Conservation (phyloP, 2,797 vertebrate genomes). For the Alfaro cultratus region DNA sequence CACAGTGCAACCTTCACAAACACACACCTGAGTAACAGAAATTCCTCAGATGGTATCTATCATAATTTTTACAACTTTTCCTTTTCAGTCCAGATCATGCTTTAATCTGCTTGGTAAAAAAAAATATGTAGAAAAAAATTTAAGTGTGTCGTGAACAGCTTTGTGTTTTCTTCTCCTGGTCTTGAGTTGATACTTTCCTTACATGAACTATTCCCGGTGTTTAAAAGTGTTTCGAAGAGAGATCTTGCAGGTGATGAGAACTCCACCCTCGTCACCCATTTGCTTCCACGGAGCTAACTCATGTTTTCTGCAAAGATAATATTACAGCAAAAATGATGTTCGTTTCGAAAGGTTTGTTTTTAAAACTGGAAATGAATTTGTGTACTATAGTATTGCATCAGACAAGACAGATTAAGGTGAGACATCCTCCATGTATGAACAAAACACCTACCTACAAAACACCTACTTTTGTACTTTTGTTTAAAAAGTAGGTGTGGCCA, state of each 20-base stretch:
- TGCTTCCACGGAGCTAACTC: not conserved
- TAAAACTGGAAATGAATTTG: not conserved
- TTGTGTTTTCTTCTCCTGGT: no score
- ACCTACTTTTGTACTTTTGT: no score
- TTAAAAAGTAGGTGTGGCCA: not conserved
- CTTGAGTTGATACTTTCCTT: not conserved
- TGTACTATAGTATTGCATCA: not conserved
- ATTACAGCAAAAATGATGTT: not conserved
- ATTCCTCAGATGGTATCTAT: constrained; percentile 17
- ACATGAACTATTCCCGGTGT: not conserved
- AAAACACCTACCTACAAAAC: no score
- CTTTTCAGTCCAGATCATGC: not conserved
- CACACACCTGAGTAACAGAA: constrained; percentile 41
- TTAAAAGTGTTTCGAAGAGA: not conserved
- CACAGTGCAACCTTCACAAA: constrained; percentile 47
- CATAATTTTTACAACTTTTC: not conserved
- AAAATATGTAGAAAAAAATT: not conserved
- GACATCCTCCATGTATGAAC: not conserved
- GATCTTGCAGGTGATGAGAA: not conserved
- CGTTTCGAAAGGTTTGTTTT: not conserved
- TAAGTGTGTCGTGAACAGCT: no score
- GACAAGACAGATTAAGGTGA: not conserved
- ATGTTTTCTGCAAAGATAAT: not conserved
- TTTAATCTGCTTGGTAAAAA: not conserved
- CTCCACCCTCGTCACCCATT: not conserved